Evolutionary conservation across 2,113 vertebrate species (phyloP).

Genomic region (Pseudorectes ferrugineus): DNA sequence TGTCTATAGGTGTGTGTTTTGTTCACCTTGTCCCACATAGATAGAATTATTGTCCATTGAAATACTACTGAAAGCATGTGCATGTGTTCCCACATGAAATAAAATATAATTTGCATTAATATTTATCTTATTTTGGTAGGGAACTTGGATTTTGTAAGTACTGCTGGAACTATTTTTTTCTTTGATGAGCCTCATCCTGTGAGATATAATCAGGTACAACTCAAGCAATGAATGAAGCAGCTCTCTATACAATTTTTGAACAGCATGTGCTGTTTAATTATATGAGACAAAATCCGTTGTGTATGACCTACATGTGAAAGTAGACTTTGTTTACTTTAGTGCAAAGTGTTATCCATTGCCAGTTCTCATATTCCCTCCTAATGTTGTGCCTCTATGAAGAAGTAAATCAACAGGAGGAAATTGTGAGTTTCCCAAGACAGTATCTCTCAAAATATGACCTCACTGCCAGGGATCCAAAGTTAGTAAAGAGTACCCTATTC

Average conservation of each 20-base stretch:
- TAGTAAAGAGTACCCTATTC: fast-evolving
- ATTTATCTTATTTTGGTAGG: background rate
- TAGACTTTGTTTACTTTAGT: background rate
- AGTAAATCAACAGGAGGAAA: background rate
- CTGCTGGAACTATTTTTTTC: background rate
- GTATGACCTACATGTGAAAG: background rate
- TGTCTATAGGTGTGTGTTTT: background rate
- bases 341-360: background rate
- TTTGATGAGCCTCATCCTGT: background rate
- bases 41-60: background rate
- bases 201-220: background rate
- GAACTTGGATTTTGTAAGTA: background rate
- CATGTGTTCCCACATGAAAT: background rate
- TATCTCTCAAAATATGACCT: background rate
- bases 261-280: background rate
- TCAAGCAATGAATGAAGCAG: background rate
- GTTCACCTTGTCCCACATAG: background rate
- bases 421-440: background rate
- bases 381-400: fast-evolving
- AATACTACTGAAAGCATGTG: background rate
- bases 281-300: background rate
- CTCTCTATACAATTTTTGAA: background rate
- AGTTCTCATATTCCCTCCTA: background rate
- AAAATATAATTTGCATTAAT: background rate
- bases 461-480: background rate